A percentile compares a stretch with the other conserved stretches of the same genome.
These are phyloP conservation scores for Prosopocoilus inquinatus DNA, from an alignment of 2,888 invertebrate genomes.

Conservation along the genomic window DNA sequence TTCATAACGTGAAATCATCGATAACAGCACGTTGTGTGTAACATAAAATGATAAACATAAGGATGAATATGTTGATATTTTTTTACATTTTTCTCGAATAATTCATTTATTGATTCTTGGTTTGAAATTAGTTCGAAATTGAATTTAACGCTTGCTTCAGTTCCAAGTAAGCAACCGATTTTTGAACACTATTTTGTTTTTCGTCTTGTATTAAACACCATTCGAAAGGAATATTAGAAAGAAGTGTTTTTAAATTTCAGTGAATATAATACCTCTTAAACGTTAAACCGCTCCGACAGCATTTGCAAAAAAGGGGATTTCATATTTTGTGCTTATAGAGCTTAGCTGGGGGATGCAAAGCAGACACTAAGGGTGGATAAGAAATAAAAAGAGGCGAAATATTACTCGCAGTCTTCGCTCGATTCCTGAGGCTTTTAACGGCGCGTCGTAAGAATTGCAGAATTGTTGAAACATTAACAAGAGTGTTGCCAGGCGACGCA, in stretches of 20 bases:
- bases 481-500: conserved; percentile 26
- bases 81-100: too few relatives aligned
- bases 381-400: conserved; percentile 17
- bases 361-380: conserved; percentile 29
- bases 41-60: too few relatives aligned
- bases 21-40: too few relatives aligned
- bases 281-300: conserved; percentile 26
- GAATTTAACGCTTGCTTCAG: too few relatives aligned
- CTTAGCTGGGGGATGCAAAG: conserved; percentile 34
- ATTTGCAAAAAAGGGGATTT: conserved; percentile 34
- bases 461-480: conserved; percentile 30
- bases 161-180: too few relatives aligned
- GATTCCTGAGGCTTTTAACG: conserved; percentile 25
- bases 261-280: conserved; percentile 27
- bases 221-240: neutral
- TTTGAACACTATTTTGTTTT: too few relatives aligned
- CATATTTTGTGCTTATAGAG: conserved; percentile 33
- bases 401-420: conserved; percentile 13
- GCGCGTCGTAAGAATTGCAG: conserved; percentile 11
- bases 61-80: too few relatives aligned
- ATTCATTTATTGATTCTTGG: too few relatives aligned
- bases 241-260: conserved; percentile 14
- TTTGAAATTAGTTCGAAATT: too few relatives aligned
- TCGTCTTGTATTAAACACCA: neutral
- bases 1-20: too few relatives aligned